Base-by-base conservation (phyloP, 2,797 vertebrate genomes). In the Labroides dimidiatus region DNA sequence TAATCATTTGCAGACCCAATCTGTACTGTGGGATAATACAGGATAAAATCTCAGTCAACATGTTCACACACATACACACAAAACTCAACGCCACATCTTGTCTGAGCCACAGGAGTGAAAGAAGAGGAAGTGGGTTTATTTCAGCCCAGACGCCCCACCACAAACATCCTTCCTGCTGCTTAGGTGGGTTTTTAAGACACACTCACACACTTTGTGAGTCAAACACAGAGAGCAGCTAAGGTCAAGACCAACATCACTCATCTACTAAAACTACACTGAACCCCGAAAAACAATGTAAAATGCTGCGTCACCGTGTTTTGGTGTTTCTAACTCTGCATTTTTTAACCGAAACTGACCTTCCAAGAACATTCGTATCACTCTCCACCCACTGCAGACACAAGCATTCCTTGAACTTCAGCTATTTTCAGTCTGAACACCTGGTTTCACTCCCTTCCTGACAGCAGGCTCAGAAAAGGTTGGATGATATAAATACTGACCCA, bases 41-140 rank as follows among this genome's bases (percentile, higher is more conserved):
- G 37, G 12, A 11, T 39, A 27, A 67, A 61, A 69, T 57, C 51
- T 39, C 48, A n/a, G 15, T 60, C 30, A 43, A 63, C 50, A 57
- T 16, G 65, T 66, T 54, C 54, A 33, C 49, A 60, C 62, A 71
- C 59, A 50, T 21, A 49, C 47, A 44, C 63, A 23, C 61, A 45
- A 52, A 68, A 30, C 24, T n/a, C n/a, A 17, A 33, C 50, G 33
- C 50, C 50, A 52, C 27, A 33, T 52, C 61, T 50, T 73, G 80
- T 81, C 87, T 85, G 80, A 78, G 82, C 89, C 88, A 70, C 78
- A 78, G 67, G 47, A 90, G 81, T 37, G 60, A 65, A 87, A 87
- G 85, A 92, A 91, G 78, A 87, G 92, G 91, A 93, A 93, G 87
- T 91, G 89, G 88, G 72, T 89, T 91, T 88, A 90, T 87, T 91